phyloP scores from a whole-genome alignment of 2,797 vertebrate genomes.

The Crenichthys baileyi region DNA sequence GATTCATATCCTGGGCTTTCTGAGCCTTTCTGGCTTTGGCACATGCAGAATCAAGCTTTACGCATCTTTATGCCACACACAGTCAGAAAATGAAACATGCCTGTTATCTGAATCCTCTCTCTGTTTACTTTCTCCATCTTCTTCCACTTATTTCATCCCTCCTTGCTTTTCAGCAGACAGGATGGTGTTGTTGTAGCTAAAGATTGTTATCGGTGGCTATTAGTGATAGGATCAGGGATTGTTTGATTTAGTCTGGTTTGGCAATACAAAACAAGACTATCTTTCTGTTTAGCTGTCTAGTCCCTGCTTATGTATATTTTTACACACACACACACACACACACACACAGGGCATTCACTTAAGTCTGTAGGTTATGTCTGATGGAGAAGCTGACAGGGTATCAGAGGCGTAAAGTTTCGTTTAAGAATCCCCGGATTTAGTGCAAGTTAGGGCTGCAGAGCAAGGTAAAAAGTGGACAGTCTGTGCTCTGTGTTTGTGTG shows the following conservation, averaged over 20 bases:
- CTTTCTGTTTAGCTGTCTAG: slow-evolving; percentile 75
- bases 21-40: slow-evolving; percentile 47
- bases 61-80: slow-evolving; percentile 55
- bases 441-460: slow-evolving; percentile 38
- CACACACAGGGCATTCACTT: slow-evolving; percentile 41
- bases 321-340: slow-evolving; percentile 51
- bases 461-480: slow-evolving; percentile 37
- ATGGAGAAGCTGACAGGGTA: slow-evolving; percentile 48
- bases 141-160: slow-evolving; percentile 39
- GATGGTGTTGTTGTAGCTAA: slow-evolving; percentile 76
- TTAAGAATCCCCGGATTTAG: slow-evolving; percentile 68
- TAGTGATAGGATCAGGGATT: slow-evolving; percentile 83
- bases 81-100: slow-evolving; percentile 57
- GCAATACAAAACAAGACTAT: slow-evolving; percentile 68
- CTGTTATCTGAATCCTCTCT: slow-evolving; percentile 65
- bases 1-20: slow-evolving; percentile 48
- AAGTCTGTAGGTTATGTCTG: slow-evolving; percentile 44
- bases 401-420: slow-evolving; percentile 54
- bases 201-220: slow-evolving; percentile 79
- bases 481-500: slow-evolving; percentile 27
- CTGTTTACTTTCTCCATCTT: slow-evolving; percentile 45
- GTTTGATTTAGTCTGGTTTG: slow-evolving; percentile 62
- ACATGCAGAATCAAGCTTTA: slow-evolving; percentile 41
- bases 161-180: slow-evolving; percentile 68
- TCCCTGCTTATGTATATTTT: slow-evolving; percentile 69